A percentile compares a stretch with the other conserved stretches of the same genome.
Conservation (phyloP, 1,140 invertebrate species). For the Caerostris extrusa region DNA sequence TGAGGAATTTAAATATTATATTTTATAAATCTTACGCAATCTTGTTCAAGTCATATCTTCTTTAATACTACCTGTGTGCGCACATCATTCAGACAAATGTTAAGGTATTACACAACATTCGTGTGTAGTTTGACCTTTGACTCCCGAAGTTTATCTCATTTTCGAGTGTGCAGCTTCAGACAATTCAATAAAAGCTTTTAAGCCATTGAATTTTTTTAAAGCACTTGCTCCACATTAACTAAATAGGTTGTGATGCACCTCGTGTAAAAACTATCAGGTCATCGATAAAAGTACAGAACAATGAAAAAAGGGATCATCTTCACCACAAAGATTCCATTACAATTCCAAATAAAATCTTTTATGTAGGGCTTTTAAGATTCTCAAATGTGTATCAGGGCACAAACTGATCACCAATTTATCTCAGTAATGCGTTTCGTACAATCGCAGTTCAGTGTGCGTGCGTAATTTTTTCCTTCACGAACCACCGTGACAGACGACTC, state of each 20-base stretch:
- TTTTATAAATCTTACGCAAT: neutral
- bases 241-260: slow-evolving; percentile 53
- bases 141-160: slow-evolving; percentile 6
- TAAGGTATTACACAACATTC: neutral
- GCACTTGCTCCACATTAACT: slow-evolving; percentile 63
- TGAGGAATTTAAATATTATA: neutral
- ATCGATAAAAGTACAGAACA: slow-evolving; percentile 59
- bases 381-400: neutral
- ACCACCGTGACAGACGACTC: slow-evolving; percentile 70
- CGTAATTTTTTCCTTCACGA: slow-evolving; percentile 61
- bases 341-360: slow-evolving; percentile 50
- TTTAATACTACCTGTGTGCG: neutral
- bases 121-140: slow-evolving; percentile 25
- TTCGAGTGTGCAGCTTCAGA: neutral
- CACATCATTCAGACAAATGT: neutral
- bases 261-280: slow-evolving; percentile 46
- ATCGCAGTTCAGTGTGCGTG: slow-evolving; percentile 55
- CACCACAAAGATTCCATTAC: slow-evolving; percentile 1
- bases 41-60: neutral
- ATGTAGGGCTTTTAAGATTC: slow-evolving; percentile 23
- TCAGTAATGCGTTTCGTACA: slow-evolving; percentile 4
- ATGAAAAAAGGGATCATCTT: slow-evolving; percentile 49
- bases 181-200: slow-evolving; percentile 6
- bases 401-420: slow-evolving; percentile 71
- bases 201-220: slow-evolving; percentile 1